Evolutionary conservation across 2,113 vertebrate species (phyloP), one percentile per base, ranked within the genome.

Genomic region (Corythornis cristatus): DNA sequence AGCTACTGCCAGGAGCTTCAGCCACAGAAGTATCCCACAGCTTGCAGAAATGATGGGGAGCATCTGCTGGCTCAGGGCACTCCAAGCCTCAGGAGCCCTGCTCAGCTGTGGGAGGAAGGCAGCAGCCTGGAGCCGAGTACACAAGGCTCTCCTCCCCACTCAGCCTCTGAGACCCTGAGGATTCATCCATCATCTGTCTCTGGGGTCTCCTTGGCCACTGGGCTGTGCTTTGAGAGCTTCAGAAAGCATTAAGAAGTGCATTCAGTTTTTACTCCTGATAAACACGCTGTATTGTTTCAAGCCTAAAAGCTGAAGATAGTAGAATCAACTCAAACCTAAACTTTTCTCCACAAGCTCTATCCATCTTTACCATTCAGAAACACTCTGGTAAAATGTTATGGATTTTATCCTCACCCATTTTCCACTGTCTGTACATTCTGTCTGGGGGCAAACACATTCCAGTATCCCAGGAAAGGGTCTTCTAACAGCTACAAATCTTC

Each of bases 121-220:
- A 65, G 37, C 19, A 48, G 15, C 51, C 50, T 2, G 0, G 8
- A 48, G 56, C 43, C 2, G 0, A 15, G 3, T 31, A 9, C 4
- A 0, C 14, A 16, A 25, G 64, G 57, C 57, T 86, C 23, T 50
- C 8, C 73, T 83, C 37, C 22, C 43, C 3, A 1, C n/a, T 54
- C 51, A 28, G 33, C 62, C 28, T 84, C 46, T 9, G 42, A 66
- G 54, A 5, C 18, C 61, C 66, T 22, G 12, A 53, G 53, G 33
- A 31, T 48, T 54, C 61, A 37, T 29, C 33, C 72, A 28, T 26
- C 70, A 31, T 15, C 5, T 35, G 5, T 40, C 48, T 64, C 29
- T 25, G 31, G 21, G 67, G 9, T 48, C 51, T 70, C 48, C 43
- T 16, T 54, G 37, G 18, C 66, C 35, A 9, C 50, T 11, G 8